A percentile compares a stretch with the other conserved stretches of the same genome.
phyloP scores from a whole-genome alignment of 2,113 vertebrate species.

The Platysteira castanea region DNA sequence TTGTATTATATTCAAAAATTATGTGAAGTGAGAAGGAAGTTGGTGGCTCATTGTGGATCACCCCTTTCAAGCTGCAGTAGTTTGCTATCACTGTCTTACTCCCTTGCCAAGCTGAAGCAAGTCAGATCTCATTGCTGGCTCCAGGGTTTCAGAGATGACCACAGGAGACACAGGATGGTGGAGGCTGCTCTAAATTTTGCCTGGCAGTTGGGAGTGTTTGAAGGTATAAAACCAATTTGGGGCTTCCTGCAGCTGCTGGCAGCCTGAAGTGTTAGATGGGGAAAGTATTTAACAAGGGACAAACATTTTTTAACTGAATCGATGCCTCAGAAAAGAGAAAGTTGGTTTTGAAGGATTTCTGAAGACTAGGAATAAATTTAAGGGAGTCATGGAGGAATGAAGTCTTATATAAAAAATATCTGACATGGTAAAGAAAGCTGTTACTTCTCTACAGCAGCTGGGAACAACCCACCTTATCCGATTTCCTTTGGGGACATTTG shows the following conservation, averaged over 20 bases:
- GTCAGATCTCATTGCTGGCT: neutral
- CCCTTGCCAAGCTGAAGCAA: neutral
- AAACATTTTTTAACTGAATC: neutral
- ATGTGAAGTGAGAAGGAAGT: neutral
- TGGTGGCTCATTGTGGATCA: neutral
- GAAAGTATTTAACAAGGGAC: neutral
- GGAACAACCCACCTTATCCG: neutral
- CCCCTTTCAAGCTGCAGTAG: neutral
- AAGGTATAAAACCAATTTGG: neutral
- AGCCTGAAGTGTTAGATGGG: neutral
- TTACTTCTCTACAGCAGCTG: neutral
- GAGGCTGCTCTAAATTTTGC: neutral
- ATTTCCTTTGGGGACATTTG: neutral
- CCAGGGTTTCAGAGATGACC: neutral
- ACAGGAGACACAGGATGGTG: neutral
- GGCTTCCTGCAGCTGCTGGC: neutral
- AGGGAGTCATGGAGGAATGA: neutral
- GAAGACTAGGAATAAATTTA: neutral
- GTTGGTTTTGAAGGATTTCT: neutral
- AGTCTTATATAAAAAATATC: neutral
- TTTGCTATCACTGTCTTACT: neutral
- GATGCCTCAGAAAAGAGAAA: neutral
- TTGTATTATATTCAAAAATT: neutral
- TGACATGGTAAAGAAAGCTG: neutral
- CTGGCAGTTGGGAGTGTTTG: neutral